Percentiles rank a stretch among this genome's conserved stretches.
Evolutionary conservation across 2,888 invertebrate species (phyloP).

Genomic region (Parthenolecanium corni): DNA sequence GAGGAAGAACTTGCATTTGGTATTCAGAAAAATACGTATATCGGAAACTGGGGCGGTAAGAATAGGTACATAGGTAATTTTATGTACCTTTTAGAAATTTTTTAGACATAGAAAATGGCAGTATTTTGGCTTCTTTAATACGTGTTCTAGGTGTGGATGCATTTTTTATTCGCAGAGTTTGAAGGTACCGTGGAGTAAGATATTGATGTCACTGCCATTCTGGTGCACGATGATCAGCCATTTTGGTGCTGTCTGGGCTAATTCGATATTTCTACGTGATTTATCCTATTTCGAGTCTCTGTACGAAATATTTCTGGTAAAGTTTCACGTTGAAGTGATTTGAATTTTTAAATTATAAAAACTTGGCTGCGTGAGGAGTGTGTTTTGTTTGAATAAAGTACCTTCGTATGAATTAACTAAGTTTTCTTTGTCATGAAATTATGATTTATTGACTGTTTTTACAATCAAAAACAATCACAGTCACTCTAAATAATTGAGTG

Average conservation of each 20-base stretch:
- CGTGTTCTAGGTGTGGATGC: neutral
- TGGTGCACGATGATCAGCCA: conserved; percentile 10
- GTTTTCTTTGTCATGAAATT: too few species aligned
- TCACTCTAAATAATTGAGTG: too few species aligned
- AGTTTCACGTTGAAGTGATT: too few species aligned
- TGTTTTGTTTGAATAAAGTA: too few species aligned
- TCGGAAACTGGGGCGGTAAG: conserved; percentile 16
- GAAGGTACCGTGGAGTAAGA: neutral
- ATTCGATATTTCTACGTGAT: neutral
- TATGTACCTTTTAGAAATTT: neutral
- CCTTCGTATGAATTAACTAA: too few species aligned
- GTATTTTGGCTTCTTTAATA: neutral
- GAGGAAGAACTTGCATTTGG: neutral
- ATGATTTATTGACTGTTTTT: too few species aligned
- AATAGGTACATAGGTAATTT: neutral
- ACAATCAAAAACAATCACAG: too few species aligned
- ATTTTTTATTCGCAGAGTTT: conserved; percentile 19
- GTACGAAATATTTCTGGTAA: too few species aligned
- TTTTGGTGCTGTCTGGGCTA: conserved; percentile 13
- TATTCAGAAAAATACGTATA: neutral
- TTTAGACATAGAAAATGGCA: neutral
- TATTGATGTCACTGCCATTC: conserved; percentile 3
- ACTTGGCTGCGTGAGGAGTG: too few species aligned
- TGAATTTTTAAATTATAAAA: too few species aligned
- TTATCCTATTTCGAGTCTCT: too few species aligned